Percentiles rank a stretch among this genome's conserved stretches.
Evolutionary conservation across 2,888 invertebrate genomes (phyloP).

Genomic region (Pinctada fucata): DNA sequence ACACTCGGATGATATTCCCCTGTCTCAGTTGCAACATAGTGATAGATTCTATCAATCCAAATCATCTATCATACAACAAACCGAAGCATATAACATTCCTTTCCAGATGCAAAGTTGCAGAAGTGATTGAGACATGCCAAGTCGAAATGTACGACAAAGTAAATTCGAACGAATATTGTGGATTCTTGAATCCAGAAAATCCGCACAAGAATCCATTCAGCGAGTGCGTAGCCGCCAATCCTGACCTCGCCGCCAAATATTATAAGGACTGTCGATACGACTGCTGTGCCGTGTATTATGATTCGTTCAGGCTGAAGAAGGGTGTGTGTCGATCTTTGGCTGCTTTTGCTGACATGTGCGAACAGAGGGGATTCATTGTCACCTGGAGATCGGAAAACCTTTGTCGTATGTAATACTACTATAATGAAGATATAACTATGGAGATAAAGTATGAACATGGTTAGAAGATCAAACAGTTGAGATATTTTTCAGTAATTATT

Average conservation of each 20-base stretch:
- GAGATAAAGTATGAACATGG: neutral
- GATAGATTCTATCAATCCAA: too few species aligned
- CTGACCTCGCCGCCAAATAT: conserved; percentile 5
- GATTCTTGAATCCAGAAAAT: conserved; percentile 5
- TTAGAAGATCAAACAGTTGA: neutral
- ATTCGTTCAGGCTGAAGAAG: conserved; percentile 11
- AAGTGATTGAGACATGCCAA: neutral
- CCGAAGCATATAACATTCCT: neutral
- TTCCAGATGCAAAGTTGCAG: neutral
- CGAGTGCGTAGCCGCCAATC: conserved; percentile 6
- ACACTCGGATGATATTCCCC: too few species aligned
- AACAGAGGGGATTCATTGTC: conserved; percentile 17
- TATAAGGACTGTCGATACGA: conserved; percentile 14
- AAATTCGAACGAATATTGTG: conserved; percentile 3
- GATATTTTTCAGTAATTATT: too few species aligned
- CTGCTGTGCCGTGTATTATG: conserved; percentile 9
- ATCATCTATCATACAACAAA: too few species aligned
- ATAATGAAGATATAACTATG: neutral
- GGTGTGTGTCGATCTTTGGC: conserved; percentile 25
- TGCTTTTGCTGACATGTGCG: conserved; percentile 31
- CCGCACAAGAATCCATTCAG: conserved; percentile 12
- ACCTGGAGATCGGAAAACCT: conserved; percentile 31
- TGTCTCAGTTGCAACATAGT: too few species aligned
- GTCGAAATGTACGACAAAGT: neutral
- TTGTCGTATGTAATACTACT: neutral